These are phyloP conservation scores for Caenorhabditis sp. DNA, from an alignment of 2,888 invertebrate genomes.

Conservation along the genomic window DNA sequence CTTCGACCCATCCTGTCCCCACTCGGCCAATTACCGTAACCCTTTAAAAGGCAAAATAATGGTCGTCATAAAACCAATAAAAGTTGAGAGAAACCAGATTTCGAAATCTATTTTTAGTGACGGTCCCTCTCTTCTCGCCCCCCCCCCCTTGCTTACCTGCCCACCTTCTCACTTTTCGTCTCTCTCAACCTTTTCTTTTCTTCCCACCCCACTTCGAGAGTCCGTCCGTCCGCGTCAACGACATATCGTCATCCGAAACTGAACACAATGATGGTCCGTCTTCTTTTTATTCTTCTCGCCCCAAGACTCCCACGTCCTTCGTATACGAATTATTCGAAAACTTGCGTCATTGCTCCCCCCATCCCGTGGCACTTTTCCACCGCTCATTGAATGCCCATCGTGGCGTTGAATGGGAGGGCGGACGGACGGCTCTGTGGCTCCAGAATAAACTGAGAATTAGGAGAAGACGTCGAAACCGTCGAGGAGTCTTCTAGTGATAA, in stretches of 20 bases:
- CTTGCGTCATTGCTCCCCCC: conserved; percentile 55
- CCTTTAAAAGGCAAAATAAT: conserved; percentile 35
- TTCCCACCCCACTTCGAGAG: no score
- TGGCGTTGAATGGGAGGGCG: conserved; percentile 14
- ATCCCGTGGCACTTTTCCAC: conserved; percentile 17
- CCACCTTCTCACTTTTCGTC: conserved; percentile 5
- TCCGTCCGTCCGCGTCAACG: neutral
- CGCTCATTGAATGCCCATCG: conserved; percentile 19
- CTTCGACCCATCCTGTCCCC: neutral
- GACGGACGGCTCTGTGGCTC: neutral
- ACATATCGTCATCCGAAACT: conserved; percentile 26
- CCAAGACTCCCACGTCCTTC: conserved; percentile 55
- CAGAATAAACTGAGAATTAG: conserved; percentile 3
- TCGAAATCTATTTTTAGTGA: conserved; percentile 48
- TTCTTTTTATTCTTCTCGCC: no score
- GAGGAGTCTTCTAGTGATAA: conserved; percentile 22
- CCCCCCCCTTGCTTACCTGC: conserved; percentile 1
- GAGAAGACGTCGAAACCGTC: neutral
- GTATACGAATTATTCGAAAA: conserved; percentile 46
- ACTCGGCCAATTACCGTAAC: conserved; percentile 23
- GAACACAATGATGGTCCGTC: conserved; percentile 41
- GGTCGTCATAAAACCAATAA: conserved; percentile 57
- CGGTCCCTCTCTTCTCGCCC: conserved; percentile 12
- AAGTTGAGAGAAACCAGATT: conserved; percentile 45
- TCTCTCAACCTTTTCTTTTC: conserved; percentile 8